These are phyloP conservation scores for Plodia interpunctella DNA, from an alignment of 1,140 invertebrate genomes.

Conservation along the genomic window DNA sequence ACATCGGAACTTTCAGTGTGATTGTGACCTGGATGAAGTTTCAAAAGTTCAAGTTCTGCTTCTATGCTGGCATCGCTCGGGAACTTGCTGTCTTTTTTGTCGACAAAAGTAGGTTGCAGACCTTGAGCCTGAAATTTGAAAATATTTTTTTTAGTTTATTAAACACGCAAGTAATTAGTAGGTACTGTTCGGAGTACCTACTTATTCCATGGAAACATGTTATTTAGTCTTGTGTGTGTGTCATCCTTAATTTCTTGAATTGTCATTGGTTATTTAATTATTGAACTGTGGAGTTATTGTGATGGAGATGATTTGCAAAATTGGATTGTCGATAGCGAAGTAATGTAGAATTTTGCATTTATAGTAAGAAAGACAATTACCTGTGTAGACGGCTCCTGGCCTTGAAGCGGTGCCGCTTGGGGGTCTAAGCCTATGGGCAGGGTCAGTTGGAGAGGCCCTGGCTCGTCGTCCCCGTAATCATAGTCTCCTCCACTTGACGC, in stretches of 20 bases:
- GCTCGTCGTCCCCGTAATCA: conserved; percentile 64
- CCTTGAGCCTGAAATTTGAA: conserved; percentile 52
- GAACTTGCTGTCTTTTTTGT: conserved; percentile 52
- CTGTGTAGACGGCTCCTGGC: conserved; percentile 52
- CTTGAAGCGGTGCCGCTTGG: conserved; percentile 42
- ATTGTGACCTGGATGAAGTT: conserved; percentile 51
- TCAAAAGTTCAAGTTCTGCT: conserved; percentile 66
- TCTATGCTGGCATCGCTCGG: conserved; percentile 48
- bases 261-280: not conserved
- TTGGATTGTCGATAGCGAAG: not conserved
- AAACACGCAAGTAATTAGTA: too few relatives aligned
- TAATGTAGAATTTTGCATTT: not conserved
- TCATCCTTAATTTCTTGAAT: not conserved
- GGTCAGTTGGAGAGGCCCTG: conserved; percentile 57
- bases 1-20: conserved; percentile 31
- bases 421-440: conserved; percentile 60
- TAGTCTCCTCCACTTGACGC: conserved; percentile 50
- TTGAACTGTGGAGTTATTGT: too few relatives aligned
- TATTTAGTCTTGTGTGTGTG: too few relatives aligned
- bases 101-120: conserved; percentile 36
- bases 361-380: conserved; percentile 25
- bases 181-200: too few relatives aligned
- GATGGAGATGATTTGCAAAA: too few relatives aligned
- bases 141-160: conserved; percentile 4
- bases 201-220: not conserved